phyloP scores from a whole-genome alignment of 2,888 invertebrate species.

The Euplagia quadripunctaria region DNA sequence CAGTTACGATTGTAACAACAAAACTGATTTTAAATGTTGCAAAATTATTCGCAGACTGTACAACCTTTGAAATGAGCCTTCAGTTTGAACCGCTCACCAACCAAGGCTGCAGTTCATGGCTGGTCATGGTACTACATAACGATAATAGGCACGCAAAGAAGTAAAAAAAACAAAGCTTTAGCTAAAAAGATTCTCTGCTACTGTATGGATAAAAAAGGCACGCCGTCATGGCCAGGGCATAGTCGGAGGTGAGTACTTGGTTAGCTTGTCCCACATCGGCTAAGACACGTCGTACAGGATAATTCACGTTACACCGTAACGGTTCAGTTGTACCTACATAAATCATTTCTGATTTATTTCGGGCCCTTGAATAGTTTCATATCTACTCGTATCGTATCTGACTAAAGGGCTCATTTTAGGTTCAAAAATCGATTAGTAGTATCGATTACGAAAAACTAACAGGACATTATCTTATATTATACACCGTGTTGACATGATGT shows the following conservation, averaged over 20 bases:
- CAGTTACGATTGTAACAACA: no score
- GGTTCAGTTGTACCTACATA: background rate
- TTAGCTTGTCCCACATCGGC: background rate
- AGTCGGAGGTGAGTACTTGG: background rate
- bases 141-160: constrained; percentile 52
- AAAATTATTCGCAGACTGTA: constrained; percentile 66
- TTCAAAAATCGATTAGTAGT: background rate
- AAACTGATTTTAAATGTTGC: constrained; percentile 57
- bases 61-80: constrained; percentile 70
- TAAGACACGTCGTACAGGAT: background rate
- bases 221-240: background rate
- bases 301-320: background rate
- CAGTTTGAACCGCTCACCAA: constrained; percentile 75
- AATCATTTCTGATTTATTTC: background rate
- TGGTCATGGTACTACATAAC: constrained; percentile 76
- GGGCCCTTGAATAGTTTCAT: background rate
- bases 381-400: background rate
- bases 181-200: constrained; percentile 22
- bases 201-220: constrained; percentile 19
- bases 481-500: background rate
- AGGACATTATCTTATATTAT: no score
- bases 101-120: constrained; percentile 82
- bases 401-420: background rate
- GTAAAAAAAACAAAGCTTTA: constrained; percentile 28
- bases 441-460: background rate